Conservation (phyloP, 2,888 invertebrate genomes). For the Melanargia galathea region DNA sequence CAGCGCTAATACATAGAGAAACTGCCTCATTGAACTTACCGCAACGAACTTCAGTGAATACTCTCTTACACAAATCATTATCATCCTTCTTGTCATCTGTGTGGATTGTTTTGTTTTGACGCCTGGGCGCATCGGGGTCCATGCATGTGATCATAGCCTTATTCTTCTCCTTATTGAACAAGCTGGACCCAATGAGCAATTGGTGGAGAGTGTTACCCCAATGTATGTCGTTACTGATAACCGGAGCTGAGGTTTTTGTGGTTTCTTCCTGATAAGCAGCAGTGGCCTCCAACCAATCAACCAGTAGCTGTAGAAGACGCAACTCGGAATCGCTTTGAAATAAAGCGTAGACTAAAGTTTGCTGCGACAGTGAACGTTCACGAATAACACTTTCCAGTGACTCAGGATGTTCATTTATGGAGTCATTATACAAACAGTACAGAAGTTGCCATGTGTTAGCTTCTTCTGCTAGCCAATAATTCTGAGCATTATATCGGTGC, state of each 20-base stretch:
- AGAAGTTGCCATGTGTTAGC: constrained; percentile 94
- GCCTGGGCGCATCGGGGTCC: constrained; percentile 94
- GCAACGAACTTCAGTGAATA: constrained; percentile 90
- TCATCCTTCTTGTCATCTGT: constrained; percentile 93
- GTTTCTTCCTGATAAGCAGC: constrained; percentile 90
- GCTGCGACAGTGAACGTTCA: constrained; percentile 68
- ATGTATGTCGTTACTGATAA: constrained; percentile 85
- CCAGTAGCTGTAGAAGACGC: constrained; percentile 90
- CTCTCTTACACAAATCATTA: constrained; percentile 76
- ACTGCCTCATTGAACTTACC: constrained; percentile 94
- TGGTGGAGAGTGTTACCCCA: constrained; percentile 97
- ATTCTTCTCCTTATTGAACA: constrained; percentile 73
- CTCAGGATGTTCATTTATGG: constrained; percentile 83
- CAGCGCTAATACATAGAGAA: constrained; percentile 90
- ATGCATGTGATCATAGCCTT: constrained; percentile 84
- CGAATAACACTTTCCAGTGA: constrained; percentile 73
- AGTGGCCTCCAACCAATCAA: constrained; percentile 96
- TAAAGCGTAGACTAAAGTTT: constrained; percentile 64
- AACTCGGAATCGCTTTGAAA: constrained; percentile 80
- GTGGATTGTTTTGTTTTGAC: constrained; percentile 90
- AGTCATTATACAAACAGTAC: constrained; percentile 91
- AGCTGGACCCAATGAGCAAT: constrained; percentile 78
- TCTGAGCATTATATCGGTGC: constrained; percentile 74
- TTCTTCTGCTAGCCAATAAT: constrained; percentile 88
- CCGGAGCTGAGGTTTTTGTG: constrained; percentile 69